phyloP scores from a whole-genome alignment of 2,113 vertebrate species.

The Pelobates fuscus region DNA sequence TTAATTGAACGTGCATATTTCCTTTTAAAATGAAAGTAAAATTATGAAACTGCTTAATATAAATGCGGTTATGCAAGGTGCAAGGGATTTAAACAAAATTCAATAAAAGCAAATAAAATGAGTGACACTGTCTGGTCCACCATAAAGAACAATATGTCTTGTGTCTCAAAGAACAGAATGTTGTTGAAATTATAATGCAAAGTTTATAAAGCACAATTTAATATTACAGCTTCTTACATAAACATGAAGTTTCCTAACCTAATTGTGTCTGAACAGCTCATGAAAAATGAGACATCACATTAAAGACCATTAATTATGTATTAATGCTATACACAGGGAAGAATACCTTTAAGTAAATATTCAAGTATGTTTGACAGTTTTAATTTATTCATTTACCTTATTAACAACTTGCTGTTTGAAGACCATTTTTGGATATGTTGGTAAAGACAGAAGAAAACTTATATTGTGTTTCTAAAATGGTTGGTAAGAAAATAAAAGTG shows the following conservation, averaged over 20 bases:
- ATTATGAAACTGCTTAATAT: too few relatives aligned
- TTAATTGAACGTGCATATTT: too few relatives aligned
- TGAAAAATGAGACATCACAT: constrained; percentile 53
- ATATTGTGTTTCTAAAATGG: background rate
- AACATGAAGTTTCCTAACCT: constrained; percentile 52
- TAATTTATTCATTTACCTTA: constrained; percentile 43
- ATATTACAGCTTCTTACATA: constrained; percentile 25
- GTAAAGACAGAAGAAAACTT: background rate
- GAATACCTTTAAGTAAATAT: constrained; percentile 41
- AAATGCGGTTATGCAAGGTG: too few relatives aligned
- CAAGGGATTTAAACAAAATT: too few relatives aligned
- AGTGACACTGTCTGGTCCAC: too few relatives aligned
- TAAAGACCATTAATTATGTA: constrained; percentile 60
- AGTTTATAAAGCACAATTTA: constrained; percentile 31
- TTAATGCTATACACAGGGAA: constrained; percentile 41
- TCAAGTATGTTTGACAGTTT: constrained; percentile 50
- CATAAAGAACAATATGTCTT: too few relatives aligned
- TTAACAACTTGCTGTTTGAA: constrained; percentile 47
- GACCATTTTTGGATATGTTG: constrained; percentile 7
- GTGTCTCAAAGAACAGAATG: background rate
- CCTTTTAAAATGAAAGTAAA: too few relatives aligned
- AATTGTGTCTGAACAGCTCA: constrained; percentile 33
- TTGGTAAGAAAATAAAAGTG: too few relatives aligned
- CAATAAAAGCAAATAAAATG: too few relatives aligned
- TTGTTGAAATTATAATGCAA: constrained; percentile 10